Base-by-base conservation (phyloP, 2,797 vertebrate species). In the Enteromius unitaeniatus region DNA sequence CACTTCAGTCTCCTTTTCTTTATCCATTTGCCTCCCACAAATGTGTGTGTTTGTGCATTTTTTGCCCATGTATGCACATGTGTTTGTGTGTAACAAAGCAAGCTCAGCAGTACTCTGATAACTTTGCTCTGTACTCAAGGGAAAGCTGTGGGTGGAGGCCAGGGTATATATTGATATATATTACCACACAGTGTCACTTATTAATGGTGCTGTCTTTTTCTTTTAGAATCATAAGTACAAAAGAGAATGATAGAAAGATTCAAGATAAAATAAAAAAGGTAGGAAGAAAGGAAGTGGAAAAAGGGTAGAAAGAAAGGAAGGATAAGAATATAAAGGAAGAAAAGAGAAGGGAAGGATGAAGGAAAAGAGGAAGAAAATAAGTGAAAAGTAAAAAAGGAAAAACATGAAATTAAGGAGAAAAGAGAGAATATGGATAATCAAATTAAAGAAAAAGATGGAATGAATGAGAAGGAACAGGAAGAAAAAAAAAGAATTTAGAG, bases 91-190 rank as follows among this genome's bases (percentile, higher is more conserved):
- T 84, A 87, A 91, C 88, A 62, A 64, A 87, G 90, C 88, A 81
- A 88, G 89, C 92, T 91, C 93, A 93, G 92, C 82, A 79, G 91
- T 93, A 85, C 88, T 91, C 89, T 92, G 93, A 94, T 93, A 93
- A 93, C 92, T 93, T 92, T 91, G 92, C 91, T 94, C 90, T 91
- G 85, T 79, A 85, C 90, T 93, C 91, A 92, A 91, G 90, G 90
- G 90, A 90, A 84, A 77, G 77, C 67, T 68, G 42, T 83, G 75
- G 68, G 64, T 76, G 42, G 53, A 85, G n/a, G 58, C 19, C 55
- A 75, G 84, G 75, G 15, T 74, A 69, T 79, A 83, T 60, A 86
- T 79, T 40, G 42, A 6, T 31, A 17, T 31, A 19, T 31, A 10
- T 73, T 28, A 53, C 28, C 31, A 74, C 47, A 23, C 49, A 23